Base-by-base conservation (phyloP, 2,888 invertebrate genomes). In the Drosophila birchii region DNA sequence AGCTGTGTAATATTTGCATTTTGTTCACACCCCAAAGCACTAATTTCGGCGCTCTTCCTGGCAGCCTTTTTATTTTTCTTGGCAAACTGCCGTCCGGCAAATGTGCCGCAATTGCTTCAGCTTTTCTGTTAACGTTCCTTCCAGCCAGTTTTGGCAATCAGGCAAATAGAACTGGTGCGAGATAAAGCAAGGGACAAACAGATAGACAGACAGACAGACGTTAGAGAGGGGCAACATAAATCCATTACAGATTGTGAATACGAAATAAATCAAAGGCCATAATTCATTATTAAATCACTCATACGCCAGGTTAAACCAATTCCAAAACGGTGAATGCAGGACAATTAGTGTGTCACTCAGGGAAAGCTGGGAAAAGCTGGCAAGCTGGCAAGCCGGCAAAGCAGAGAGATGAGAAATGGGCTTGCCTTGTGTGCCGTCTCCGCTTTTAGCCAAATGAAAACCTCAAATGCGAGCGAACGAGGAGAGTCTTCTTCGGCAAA, bases 201-300 rank as follows among this genome's bases (percentile, higher is more conserved):
- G n/a, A 29, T n/a, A n/a, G n/a, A n/a, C n/a, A 6, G 2, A 32
- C 36, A n/a, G 26, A 41, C 47, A 12, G n/a, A 29, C 29, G 47
- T 6, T 3, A 29, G 39, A 59, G 54, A 60, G 69, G 55, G 74
- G 53, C 62, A 23, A 49, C 66, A 78, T 86, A 83, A 83, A 86
- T 83, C 84, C 81, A 81, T 83, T 86, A 74, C 60, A 71, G 67
- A 75, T 72, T 75, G 73, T 62, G 71, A 56, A 74, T 67, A 36
- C 41, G 58, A 32, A 57, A 62, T 47, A 77, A 73, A 86, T 86
- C 80, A 78, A 75, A 75, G 64, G 70, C 73, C 85, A 85, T 84
- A 84, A 84, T 87, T 84, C 84, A 84, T 82, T 84, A 87, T 87
- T 87, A 87, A 84, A 85, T 84, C 84, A 87, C 82, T 87, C 84